Evolutionary conservation across 2,888 invertebrate genomes (phyloP), one percentile per base, ranked within the genome.

Genomic region (Tuberolachnus salignus): DNA sequence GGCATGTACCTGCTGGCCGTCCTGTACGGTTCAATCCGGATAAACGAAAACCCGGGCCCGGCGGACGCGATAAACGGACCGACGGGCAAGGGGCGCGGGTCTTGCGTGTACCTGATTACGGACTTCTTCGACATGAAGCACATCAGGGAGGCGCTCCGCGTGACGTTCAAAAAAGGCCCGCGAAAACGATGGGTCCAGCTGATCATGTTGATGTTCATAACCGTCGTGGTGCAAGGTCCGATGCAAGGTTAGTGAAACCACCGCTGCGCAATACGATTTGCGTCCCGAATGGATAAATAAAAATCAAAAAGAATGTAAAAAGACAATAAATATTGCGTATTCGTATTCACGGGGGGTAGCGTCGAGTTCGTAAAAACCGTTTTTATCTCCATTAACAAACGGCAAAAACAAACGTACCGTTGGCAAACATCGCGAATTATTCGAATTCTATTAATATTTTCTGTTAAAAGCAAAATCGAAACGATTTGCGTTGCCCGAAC

Each of bases 1-100:
- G 26, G 34, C 0, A 10, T 73, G 23, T 73, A 94, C 84, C 85
- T 93, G 42, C 85, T 93, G 81, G 91, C 92, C 6, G 63, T 63
- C 14, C 13, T 63, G n/a, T 73, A 73, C 42, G 59, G 73, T 21
- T 51, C 19, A 1, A n/a, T 51, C 6, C 42, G 51, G 3, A 73
- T 73, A 13, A 73, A 49, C 19, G 73, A 73, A 51, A 3, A 42
- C 21, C 61, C 55, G 44, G 57, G 55, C 14, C 11, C 26, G 1
- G 3, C 23, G 10, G 26, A 26, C 16, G 19, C 10, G 42, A 3
- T 21, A 14, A 49, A 19, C 6, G 8, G 14, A 26, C 14, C 1
- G 8, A 1, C 49, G 0, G 16, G 0, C 0, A 49, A 63, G 21
- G 10, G 6, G 0, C 10, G 9, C 0, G 26, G 19, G 4, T 21